Evolutionary conservation across 2,113 vertebrate genomes (phyloP).

Genomic region (Xyrauchen texanus): DNA sequence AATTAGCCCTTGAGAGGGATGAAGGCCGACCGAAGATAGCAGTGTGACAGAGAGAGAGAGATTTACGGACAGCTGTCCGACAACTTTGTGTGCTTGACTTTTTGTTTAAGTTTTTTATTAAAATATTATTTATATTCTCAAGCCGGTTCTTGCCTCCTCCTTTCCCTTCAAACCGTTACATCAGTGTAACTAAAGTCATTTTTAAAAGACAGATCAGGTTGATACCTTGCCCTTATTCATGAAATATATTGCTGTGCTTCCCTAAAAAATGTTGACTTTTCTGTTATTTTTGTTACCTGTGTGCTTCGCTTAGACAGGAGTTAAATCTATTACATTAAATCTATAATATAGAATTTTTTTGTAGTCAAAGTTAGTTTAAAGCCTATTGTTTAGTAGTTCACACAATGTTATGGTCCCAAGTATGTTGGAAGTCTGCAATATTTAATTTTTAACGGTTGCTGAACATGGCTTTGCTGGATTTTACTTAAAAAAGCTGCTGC

Average conservation of each 20-base stretch:
- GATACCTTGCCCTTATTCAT: background rate
- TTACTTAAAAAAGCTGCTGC: background rate
- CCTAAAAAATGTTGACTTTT: slow-evolving; percentile 17
- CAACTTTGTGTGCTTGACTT: too few species aligned
- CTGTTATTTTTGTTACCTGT: slow-evolving; percentile 8
- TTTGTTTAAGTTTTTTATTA: too few species aligned
- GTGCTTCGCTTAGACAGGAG: background rate
- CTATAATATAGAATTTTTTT: slow-evolving; percentile 32
- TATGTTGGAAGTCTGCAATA: background rate
- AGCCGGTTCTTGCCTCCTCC: too few species aligned
- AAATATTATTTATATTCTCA: too few species aligned
- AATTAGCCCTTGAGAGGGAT: too few species aligned
- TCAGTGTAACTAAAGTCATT: background rate
- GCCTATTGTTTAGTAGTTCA: slow-evolving; percentile 22
- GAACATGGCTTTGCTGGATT: slow-evolving; percentile 11
- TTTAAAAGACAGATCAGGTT: background rate
- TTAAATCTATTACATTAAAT: slow-evolving; percentile 18
- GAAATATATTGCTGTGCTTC: background rate
- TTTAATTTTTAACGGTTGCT: slow-evolving; percentile 1
- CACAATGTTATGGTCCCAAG: slow-evolving; percentile 3
- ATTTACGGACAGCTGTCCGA: too few species aligned
- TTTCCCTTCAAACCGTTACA: too few species aligned
- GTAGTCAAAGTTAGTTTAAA: slow-evolving; percentile 3
- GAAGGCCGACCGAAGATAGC: too few species aligned
- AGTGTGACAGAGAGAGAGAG: too few species aligned